Percentiles rank a stretch among this genome's conserved stretches.
These are phyloP conservation scores for Tuberolachnus salignus DNA, from an alignment of 2,888 invertebrate genomes.

Conservation along the genomic window DNA sequence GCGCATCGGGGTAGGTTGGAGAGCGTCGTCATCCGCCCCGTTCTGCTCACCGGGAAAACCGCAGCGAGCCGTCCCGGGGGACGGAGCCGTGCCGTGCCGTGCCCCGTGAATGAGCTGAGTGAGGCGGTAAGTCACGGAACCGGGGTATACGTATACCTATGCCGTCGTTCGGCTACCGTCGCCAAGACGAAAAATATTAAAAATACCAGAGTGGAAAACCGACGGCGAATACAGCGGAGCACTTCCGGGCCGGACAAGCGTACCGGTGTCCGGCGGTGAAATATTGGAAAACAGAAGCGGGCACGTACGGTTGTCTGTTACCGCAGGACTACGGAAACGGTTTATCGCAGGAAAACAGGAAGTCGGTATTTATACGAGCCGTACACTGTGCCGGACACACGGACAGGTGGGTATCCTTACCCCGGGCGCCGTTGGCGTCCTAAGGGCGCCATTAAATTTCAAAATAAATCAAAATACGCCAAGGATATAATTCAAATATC, in stretches of 20 bases:
- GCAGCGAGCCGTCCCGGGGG: too few species aligned
- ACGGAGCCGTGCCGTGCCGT: too few species aligned
- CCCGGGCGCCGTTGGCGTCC: too few species aligned
- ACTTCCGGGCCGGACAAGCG: constrained; percentile 18
- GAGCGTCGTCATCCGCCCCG: too few species aligned
- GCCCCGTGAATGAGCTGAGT: too few species aligned
- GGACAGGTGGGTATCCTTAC: too few species aligned
- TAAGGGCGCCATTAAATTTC: too few species aligned
- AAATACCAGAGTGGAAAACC: constrained; percentile 35
- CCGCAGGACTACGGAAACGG: constrained; percentile 20
- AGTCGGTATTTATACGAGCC: constrained; percentile 32
- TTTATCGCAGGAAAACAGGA: constrained; percentile 26
- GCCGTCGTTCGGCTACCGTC: background rate
- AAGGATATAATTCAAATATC: background rate
- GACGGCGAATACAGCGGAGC: constrained; percentile 5
- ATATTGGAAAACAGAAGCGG: constrained; percentile 21
- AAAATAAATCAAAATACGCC: background rate
- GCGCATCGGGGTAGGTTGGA: too few species aligned
- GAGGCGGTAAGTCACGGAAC: too few species aligned
- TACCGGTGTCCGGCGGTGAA: constrained; percentile 15
- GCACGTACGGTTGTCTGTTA: background rate
- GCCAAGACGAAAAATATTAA: constrained; percentile 34
- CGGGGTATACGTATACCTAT: background rate
- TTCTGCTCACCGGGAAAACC: too few species aligned
- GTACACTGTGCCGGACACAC: too few species aligned